Percentiles rank a stretch among this genome's conserved stretches.
Evolutionary conservation across 2,888 invertebrate genomes (phyloP).

Genomic region (Oscheius sp.): DNA sequence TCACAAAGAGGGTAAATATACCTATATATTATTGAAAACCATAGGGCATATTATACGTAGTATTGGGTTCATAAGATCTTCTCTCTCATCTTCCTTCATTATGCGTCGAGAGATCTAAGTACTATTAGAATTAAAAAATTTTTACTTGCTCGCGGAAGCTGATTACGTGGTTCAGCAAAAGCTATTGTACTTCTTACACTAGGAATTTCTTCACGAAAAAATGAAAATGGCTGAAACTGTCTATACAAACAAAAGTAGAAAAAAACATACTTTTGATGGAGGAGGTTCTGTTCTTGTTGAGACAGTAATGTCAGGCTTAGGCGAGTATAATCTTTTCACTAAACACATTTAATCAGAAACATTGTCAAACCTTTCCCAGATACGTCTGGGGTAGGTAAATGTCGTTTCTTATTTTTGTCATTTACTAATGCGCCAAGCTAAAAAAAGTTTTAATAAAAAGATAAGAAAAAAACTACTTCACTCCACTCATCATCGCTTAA

Average conservation of each 20-base stretch:
- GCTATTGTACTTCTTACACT: neutral
- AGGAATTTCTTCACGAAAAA: constrained; percentile 4
- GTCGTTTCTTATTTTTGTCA: neutral
- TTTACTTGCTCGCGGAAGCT: neutral
- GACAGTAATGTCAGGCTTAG: too few relatives aligned
- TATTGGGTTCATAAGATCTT: too few relatives aligned
- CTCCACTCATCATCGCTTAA: constrained; percentile 24
- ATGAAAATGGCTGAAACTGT: neutral
- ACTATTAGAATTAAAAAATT: too few relatives aligned
- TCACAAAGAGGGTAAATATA: too few relatives aligned
- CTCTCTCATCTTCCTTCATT: too few relatives aligned
- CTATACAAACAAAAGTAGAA: too few relatives aligned
- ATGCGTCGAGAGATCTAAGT: too few relatives aligned
- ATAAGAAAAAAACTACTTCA: neutral
- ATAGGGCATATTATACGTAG: too few relatives aligned
- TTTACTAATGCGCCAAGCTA: constrained; percentile 2
- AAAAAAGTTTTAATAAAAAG: neutral
- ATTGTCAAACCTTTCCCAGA: neutral
- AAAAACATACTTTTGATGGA: too few relatives aligned
- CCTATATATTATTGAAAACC: too few relatives aligned
- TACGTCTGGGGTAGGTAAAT: neutral
- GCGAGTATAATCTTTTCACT: neutral
- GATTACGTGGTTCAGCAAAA: neutral
- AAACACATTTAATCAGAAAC: neutral
- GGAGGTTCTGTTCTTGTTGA: neutral